phyloP scores from a whole-genome alignment of 2,888 invertebrate genomes.

The Druceiella hillmani region DNA sequence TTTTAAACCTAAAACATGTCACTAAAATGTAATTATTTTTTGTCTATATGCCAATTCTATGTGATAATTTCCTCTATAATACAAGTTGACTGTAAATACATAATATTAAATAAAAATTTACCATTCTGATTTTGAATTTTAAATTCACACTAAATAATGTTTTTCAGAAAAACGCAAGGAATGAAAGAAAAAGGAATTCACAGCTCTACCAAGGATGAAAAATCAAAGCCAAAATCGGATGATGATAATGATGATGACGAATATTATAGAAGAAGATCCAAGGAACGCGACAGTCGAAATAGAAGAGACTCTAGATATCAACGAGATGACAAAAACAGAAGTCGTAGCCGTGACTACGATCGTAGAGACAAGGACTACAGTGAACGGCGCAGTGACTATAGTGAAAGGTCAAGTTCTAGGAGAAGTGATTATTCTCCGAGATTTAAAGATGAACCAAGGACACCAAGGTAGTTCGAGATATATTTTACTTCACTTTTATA shows the following conservation, averaged over 20 bases:
- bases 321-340: conserved; percentile 28
- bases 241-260: conserved; percentile 38
- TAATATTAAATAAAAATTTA: no score
- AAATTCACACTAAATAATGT: conserved; percentile 2
- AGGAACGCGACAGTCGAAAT: conserved; percentile 29
- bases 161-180: conserved; percentile 44
- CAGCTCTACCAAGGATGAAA: conserved; percentile 59
- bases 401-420: conserved; percentile 40
- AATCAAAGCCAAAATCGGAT: conserved; percentile 34
- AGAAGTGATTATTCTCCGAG: conserved; percentile 53
- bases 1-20: no score
- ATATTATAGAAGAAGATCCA: conserved; percentile 35
- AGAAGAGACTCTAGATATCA: conserved; percentile 32
- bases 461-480: conserved; percentile 55
- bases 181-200: conserved; percentile 66
- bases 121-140: conserved; percentile 26
- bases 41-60: no score
- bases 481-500: conserved; percentile 12
- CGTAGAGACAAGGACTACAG: conserved; percentile 31
- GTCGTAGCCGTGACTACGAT: conserved; percentile 31
- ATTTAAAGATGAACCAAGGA: conserved; percentile 81
- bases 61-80: no score
- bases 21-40: no score
- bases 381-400: conserved; percentile 29
- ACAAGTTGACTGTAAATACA: no score